A percentile compares a stretch with the other conserved stretches of the same genome.
These are phyloP conservation scores for Phodopus roborovskii DNA, from an alignment of 2,113 vertebrate genomes.

Conservation along the genomic window DNA sequence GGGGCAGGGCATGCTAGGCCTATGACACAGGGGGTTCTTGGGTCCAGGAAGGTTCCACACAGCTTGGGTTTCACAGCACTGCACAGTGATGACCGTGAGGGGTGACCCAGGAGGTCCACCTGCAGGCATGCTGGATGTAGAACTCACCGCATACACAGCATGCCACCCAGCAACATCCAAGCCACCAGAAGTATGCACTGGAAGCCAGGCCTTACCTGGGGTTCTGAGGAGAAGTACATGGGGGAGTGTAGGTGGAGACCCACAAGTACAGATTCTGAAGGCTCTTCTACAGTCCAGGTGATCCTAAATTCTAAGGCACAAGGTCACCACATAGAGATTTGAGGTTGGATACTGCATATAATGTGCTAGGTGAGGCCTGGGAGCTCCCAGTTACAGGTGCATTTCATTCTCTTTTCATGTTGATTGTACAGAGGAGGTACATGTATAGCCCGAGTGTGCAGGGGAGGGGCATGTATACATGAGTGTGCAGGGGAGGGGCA, in stretches of 20 bases:
- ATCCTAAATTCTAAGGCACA: not conserved
- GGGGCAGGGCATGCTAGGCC: not conserved
- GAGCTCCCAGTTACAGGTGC: not conserved
- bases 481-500: not conserved
- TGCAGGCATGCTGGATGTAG: accelerated
- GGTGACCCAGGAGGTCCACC: not conserved
- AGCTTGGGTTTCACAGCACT: not conserved
- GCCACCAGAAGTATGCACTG: not conserved
- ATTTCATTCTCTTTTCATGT: not conserved
- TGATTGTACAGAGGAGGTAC: not conserved
- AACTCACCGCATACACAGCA: not conserved
- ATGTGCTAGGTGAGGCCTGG: not conserved
- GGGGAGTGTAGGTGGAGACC: not conserved
- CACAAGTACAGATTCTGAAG: too few relatives aligned
- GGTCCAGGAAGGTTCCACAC: not conserved
- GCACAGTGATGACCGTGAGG: not conserved
- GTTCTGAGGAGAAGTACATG: not conserved
- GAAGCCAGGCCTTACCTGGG: too few relatives aligned
- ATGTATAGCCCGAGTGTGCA: too few relatives aligned
- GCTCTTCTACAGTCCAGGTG: not conserved
- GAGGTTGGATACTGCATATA: not conserved
- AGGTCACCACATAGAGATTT: not conserved
- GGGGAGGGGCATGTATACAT: not conserved
- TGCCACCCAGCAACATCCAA: not conserved
- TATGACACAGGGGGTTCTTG: not conserved